Evolutionary conservation across 2,888 invertebrate genomes (phyloP).

Genomic region (Lasius fuliginosus): DNA sequence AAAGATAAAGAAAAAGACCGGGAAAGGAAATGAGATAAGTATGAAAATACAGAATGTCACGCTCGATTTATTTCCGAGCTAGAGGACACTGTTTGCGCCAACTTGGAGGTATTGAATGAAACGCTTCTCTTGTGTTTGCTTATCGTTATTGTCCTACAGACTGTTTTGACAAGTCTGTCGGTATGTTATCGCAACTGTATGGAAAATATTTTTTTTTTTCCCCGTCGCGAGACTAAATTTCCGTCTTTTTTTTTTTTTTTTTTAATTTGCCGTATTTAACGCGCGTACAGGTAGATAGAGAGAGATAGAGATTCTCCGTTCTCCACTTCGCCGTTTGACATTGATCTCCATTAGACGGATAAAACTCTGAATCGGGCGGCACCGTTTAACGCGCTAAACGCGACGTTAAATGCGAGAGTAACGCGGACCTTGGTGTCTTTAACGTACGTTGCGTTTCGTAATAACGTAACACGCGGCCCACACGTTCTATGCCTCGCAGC

Average conservation of each 20-base stretch:
- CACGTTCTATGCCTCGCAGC: conserved; percentile 8
- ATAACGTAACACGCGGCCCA: conserved; percentile 28
- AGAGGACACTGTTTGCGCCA: neutral
- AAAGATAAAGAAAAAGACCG: neutral
- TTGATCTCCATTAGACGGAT: conserved; percentile 39
- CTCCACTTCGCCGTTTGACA: conserved; percentile 22
- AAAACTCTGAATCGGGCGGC: conserved; percentile 24
- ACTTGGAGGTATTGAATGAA: conserved; percentile 23
- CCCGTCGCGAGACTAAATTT: neutral
- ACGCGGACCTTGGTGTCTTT: conserved; percentile 23
- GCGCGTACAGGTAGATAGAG: neutral
- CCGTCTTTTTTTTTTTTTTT: neutral
- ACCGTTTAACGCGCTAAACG: conserved; percentile 33
- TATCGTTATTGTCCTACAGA: conserved; percentile 19
- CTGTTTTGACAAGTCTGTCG: conserved; percentile 27
- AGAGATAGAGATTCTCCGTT: neutral
- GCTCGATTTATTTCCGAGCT: conserved; percentile 5
- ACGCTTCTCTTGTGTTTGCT: conserved; percentile 15
- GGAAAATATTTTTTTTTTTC: neutral
- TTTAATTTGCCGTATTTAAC: neutral
- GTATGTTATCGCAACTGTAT: neutral
- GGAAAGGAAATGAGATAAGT: conserved; percentile 5
- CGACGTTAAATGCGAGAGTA: conserved; percentile 14
- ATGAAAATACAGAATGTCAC: conserved; percentile 18
- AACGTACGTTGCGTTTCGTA: conserved; percentile 24